phyloP scores from a whole-genome alignment of 2,797 vertebrate species.

The Sphenodon punctatus region DNA sequence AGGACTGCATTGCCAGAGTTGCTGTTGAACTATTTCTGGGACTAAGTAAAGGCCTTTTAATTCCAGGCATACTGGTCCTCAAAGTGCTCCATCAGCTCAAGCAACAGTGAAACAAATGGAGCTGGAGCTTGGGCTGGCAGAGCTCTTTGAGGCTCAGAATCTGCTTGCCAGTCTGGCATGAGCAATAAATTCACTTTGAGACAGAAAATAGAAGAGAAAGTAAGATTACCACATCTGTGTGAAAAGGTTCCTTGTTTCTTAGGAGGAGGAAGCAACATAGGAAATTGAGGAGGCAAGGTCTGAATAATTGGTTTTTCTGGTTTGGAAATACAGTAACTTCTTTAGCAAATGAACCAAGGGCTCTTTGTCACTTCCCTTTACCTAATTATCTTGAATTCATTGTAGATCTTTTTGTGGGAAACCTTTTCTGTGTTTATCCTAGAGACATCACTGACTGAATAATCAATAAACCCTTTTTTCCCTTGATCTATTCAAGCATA shows the following conservation, averaged over 20 bases:
- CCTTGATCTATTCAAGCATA: conserved; percentile 58
- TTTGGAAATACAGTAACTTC: conserved; percentile 37
- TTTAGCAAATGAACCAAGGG: conserved; percentile 39
- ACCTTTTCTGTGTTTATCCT: conserved; percentile 57
- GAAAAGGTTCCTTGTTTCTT: conserved; percentile 55
- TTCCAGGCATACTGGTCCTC: too few species aligned
- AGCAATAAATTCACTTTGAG: conserved; percentile 43
- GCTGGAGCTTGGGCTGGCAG: too few species aligned
- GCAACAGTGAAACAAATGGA: too few species aligned
- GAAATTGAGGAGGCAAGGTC: conserved; percentile 38
- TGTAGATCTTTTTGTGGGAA: conserved; percentile 57
- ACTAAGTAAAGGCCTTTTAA: conserved; percentile 39
- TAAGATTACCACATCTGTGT: conserved; percentile 38
- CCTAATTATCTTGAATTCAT: conserved; percentile 59
- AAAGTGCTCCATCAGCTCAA: too few species aligned
- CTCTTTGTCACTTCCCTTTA: conserved; percentile 19
- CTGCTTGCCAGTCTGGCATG: conserved; percentile 10
- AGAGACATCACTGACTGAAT: conserved; percentile 55
- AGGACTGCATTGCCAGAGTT: background rate
- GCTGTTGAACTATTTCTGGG: background rate
- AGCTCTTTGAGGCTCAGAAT: too few species aligned
- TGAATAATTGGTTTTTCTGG: conserved; percentile 49
- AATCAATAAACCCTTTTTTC: conserved; percentile 58
- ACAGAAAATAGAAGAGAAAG: conserved; percentile 48
- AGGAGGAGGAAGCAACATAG: conserved; percentile 52